Base-by-base conservation (phyloP, 2,113 vertebrate species). In the Vulpes ferrilata region DNA sequence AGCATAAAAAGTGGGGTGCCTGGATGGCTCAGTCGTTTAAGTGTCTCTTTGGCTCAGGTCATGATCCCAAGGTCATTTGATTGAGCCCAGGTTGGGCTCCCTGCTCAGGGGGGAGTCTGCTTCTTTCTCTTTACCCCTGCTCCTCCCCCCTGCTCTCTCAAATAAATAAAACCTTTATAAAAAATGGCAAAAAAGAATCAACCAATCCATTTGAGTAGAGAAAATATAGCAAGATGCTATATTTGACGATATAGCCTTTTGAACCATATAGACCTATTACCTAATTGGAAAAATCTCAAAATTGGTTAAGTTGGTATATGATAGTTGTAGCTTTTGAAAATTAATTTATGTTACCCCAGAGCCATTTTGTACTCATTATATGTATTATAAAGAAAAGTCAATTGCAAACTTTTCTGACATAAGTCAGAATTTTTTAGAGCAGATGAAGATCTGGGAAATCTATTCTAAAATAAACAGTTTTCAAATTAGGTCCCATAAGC, bases 361-460 rank as follows among this genome's bases (percentile, higher is more conserved):
- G 62, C 5, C 62, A 92, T 85, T 89, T 83, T 81, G 30, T 78
- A 90, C 11, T 94, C 57, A 62, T 67, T 80, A 85, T 12, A 25
- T 35, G 89, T 95, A 83, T 79, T 83, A 53, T 25, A 65, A 43
- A 67, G 60, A 91, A 97, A 93, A 90, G 25, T 88, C 76, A 84
- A 43, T 67, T 27, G 78, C 95, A 88, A 96, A 53, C 2, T 60
- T 95, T 73, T 82, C 82, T 43, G 43, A 43, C 57, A 85, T 90
- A 96, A 93, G 78, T 76, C n/a, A 81, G 43, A 78, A 91, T 73
- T 27, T n/a, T 93, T 97, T 90, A 90, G 51, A 95, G 20, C 6
- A 88, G 55, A n/a, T 48, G n/a, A 81, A 92, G n/a, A 64, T 87
- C 76, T 92, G 25, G 92, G 30, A 62, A 9, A 84, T 79, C 32